Evolutionary conservation across 2,797 vertebrate genomes (phyloP), one percentile per base, ranked within the genome.

Genomic region (Amphiprion clarkii): DNA sequence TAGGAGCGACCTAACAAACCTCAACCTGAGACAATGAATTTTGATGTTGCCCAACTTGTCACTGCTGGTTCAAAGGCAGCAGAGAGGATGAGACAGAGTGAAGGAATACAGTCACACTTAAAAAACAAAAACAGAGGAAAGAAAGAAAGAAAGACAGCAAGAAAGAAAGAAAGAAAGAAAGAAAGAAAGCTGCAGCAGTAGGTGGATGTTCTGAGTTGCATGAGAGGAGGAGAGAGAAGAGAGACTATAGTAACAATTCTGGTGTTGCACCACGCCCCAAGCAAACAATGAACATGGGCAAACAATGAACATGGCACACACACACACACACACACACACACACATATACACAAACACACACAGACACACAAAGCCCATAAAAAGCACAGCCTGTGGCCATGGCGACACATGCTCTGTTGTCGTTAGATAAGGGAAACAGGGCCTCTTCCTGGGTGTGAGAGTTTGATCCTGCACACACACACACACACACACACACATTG

Each of bases 401-500:
- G 90, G 87, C 78, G 89, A 92, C 94, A 92, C 89, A 91, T 84
- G 90, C 90, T 93, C 92, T 94, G 91, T 88, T 92, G 91, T 90
- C 85, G 89, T 93, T 91, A 93, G 93, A 93, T 94, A 94, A 94
- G 91, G 85, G 89, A 88, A 92, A 89, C 89, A 87, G 87, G 87
- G 92, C 92, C 93, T 92, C 91, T 93, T 94, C 92, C 93, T 92
- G 90, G 88, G 88, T 92, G 85, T 91, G 88, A 88, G 83, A 91
- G 87, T 89, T 81, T 90, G 87, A 88, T 84, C 87, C 84, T 70
- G 27, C 75, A 81, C 74, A 81, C 79, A 77, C 67, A 78, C 79
- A 77, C 67, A 78, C 33, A 33, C 7, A 33, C 58, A 27, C 68
- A 62, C 33, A 71, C 69, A 58, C 69, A 27, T 23, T 49, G 1